Evolutionary conservation across 2,797 vertebrate species (phyloP), one percentile per base, ranked within the genome.

Genomic region (Podarcis siculus): DNA sequence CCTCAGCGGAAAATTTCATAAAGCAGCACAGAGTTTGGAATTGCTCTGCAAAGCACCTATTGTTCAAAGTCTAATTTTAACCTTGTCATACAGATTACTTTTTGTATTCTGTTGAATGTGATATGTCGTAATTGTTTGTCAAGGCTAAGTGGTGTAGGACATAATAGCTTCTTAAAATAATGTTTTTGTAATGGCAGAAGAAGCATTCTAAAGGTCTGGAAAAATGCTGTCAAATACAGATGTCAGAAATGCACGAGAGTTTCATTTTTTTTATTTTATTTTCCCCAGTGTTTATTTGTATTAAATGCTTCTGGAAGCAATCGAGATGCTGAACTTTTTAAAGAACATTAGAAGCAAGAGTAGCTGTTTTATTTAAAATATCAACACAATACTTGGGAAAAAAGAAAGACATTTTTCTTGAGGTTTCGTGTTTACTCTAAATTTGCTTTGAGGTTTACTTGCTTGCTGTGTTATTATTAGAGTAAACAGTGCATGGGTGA

Each of bases 51-150:
- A 64, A 97, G 92, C 89, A 89, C 92, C 95, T 95, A 96, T 96
- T 97, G 95, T 97, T 97, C 94, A 58, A 93, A 95, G 92, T 93
- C 93, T 96, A 96, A 96, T 96, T 97, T 96, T 96, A 97, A 96
- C 96, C 95, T 97, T 96, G 95, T 93, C 93, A 90, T 95, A 93
- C 95, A 95, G 94, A 95, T 94, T 96, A 93, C 92, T 95, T 96
- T 97, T 96, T 96, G 90, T 96, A 45, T 95, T 95, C 93, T 90
- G 83, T 93, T 96, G 89, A 96, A 95, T 96, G 94, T 91, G 94
- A 91, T 95, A 95, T 95, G 90, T 90, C 86, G 88, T 96, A 95
- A 96, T 97, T 97, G 96, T 97, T 91, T 96, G 95, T 96, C 97
- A 97, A 96, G 97, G 96, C 92, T 94, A 95, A 96, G 91, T 93